Conservation (phyloP, 2,888 invertebrate species). For the Camptogramma bilineatum region DNA sequence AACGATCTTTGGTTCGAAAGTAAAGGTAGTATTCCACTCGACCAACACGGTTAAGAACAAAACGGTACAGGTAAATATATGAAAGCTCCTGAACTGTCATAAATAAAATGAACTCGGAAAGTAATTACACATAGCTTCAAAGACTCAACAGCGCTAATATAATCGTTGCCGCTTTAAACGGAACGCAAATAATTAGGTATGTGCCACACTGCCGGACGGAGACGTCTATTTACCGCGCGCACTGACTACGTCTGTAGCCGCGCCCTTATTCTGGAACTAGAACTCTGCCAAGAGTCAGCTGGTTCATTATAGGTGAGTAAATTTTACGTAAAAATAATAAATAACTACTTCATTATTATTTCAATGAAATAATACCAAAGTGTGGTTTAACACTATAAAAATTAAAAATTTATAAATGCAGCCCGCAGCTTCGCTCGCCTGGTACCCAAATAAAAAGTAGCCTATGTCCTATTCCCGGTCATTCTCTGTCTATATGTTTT, state of each 20-base stretch:
- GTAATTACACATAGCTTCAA: conserved; percentile 25
- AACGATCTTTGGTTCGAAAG: too few relatives aligned
- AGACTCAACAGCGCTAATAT: conserved; percentile 50
- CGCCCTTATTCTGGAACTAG: conserved; percentile 15
- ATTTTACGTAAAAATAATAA: not conserved
- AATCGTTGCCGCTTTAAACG: conserved; percentile 66
- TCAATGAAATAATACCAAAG: too few relatives aligned
- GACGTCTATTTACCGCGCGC: conserved; percentile 56
- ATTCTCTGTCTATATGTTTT: too few relatives aligned
- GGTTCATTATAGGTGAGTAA: not conserved
- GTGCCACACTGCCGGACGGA: conserved; percentile 38
- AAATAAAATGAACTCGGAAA: conserved; percentile 10
- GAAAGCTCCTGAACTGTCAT: not conserved
- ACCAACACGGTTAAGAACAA: too few relatives aligned
- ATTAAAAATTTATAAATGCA: too few relatives aligned
- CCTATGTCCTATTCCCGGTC: too few relatives aligned
- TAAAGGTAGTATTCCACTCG: too few relatives aligned
- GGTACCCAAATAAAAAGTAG: too few relatives aligned
- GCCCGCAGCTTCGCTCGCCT: too few relatives aligned
- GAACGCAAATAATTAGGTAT: conserved; percentile 71
- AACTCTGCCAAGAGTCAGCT: not conserved
- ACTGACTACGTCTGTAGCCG: conserved; percentile 7
- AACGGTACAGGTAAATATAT: not conserved
- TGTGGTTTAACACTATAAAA: too few relatives aligned
- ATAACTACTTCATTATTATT: too few relatives aligned